These are phyloP conservation scores for Pammene aurita DNA, from an alignment of 2,888 invertebrate species.

Conservation along the genomic window DNA sequence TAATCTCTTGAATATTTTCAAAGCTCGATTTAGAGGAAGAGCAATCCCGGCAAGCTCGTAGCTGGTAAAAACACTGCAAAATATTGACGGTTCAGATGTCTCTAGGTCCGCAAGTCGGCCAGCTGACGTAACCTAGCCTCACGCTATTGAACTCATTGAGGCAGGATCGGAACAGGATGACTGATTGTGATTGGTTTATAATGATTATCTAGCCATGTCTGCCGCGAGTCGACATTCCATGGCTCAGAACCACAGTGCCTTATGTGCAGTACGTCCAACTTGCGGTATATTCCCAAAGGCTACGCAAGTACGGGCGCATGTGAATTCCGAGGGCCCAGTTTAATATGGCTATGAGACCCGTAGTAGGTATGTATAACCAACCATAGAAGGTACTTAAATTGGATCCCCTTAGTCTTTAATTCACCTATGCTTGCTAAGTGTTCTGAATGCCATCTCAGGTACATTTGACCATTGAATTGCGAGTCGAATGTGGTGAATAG, in stretches of 20 bases:
- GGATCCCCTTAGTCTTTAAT: not conserved
- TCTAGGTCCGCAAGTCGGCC: conserved; percentile 15
- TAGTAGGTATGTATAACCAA: not conserved
- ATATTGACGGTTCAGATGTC: conserved; percentile 3
- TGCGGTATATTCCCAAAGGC: not conserved
- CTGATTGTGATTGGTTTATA: conserved; percentile 41
- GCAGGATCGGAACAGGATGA: conserved; percentile 41
- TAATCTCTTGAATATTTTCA: too few species aligned
- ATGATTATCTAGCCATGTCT: conserved; percentile 40
- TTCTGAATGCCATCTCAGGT: not conserved
- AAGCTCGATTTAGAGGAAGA: too few species aligned
- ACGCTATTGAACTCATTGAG: conserved; percentile 40
- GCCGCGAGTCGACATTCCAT: conserved; percentile 30
- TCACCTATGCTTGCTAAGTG: not conserved
- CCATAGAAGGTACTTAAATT: not conserved
- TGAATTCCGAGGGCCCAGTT: too few species aligned
- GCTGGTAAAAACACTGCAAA: too few species aligned
- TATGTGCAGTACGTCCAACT: conserved; percentile 9
- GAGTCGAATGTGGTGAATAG: conserved; percentile 31
- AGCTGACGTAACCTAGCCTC: conserved; percentile 39
- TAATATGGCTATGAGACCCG: not conserved
- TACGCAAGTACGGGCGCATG: not conserved
- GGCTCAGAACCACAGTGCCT: conserved; percentile 7
- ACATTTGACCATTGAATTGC: conserved; percentile 1
- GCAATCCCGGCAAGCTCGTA: too few species aligned